These are phyloP conservation scores for Synanthedon andrenaeformis DNA, from an alignment of 2,888 invertebrate genomes.

Conservation along the genomic window DNA sequence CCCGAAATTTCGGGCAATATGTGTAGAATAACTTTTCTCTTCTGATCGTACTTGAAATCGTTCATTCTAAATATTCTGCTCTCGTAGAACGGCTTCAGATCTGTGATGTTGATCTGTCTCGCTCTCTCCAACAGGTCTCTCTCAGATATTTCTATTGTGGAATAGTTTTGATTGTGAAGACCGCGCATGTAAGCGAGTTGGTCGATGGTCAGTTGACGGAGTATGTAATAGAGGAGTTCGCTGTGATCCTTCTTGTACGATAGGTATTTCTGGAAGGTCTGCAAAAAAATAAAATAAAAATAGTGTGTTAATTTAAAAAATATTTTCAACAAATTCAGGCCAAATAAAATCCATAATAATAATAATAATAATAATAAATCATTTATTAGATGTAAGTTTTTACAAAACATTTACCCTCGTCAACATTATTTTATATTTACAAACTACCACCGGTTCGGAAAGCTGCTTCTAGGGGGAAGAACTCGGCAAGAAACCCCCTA, in stretches of 20 bases:
- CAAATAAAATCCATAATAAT: too few relatives aligned
- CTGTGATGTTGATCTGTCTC: constrained; percentile 89
- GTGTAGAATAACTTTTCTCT: constrained; percentile 88
- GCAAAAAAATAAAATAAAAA: constrained; percentile 24
- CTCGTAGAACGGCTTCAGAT: constrained; percentile 90
- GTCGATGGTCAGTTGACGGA: constrained; percentile 93
- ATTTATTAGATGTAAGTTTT: too few relatives aligned
- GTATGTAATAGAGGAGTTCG: constrained; percentile 93
- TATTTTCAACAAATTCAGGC: constrained; percentile 1
- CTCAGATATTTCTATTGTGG: constrained; percentile 84
- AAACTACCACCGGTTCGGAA: too few relatives aligned
- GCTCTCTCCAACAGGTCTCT: constrained; percentile 80
- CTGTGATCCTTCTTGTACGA: constrained; percentile 96
- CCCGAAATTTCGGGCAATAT: constrained; percentile 73
- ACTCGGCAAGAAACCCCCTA: too few relatives aligned
- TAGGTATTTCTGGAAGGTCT: constrained; percentile 95
- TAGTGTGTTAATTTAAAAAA: not conserved
- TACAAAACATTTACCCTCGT: too few relatives aligned
- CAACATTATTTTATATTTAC: too few relatives aligned
- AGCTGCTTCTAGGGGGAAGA: too few relatives aligned
- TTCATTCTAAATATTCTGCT: constrained; percentile 91
- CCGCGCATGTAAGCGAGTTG: constrained; percentile 87
- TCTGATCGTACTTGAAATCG: constrained; percentile 86
- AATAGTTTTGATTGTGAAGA: constrained; percentile 73
- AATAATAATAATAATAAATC: too few relatives aligned